These are phyloP conservation scores for Parus major DNA, from an alignment of 2,113 vertebrate species.

Conservation along the genomic window DNA sequence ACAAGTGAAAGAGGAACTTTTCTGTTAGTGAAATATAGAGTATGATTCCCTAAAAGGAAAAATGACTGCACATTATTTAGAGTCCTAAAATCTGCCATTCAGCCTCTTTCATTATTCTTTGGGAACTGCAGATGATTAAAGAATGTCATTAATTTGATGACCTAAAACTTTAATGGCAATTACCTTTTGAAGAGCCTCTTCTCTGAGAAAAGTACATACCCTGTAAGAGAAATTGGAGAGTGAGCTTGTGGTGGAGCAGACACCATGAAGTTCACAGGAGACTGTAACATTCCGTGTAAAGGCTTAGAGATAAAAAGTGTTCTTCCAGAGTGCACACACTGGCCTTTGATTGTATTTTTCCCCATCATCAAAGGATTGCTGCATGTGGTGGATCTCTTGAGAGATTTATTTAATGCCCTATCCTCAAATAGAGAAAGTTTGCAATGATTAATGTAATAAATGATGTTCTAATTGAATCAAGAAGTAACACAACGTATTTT, in stretches of 20 bases:
- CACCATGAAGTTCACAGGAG: not conserved
- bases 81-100: not conserved
- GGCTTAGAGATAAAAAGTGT: not conserved
- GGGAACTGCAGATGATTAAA: constrained; percentile 23
- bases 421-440: not conserved
- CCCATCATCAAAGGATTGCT: not conserved
- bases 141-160: not conserved
- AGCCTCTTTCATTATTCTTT: not conserved
- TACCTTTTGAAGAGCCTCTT: not conserved
- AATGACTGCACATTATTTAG: not conserved
- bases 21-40: not conserved
- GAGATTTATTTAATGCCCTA: not conserved
- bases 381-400: not conserved
- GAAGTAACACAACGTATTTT: constrained; percentile 2
- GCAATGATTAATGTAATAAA: constrained; percentile 23
- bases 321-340: not conserved
- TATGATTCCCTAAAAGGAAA: not conserved
- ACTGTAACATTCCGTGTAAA: not conserved
- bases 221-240: not conserved
- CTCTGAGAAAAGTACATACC: not conserved
- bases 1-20: not conserved
- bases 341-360: constrained; percentile 14
- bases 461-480: constrained; percentile 42
- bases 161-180: not conserved
- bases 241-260: not conserved